Conservation (phyloP, 2,888 invertebrate species). For the Meta bourneti region DNA sequence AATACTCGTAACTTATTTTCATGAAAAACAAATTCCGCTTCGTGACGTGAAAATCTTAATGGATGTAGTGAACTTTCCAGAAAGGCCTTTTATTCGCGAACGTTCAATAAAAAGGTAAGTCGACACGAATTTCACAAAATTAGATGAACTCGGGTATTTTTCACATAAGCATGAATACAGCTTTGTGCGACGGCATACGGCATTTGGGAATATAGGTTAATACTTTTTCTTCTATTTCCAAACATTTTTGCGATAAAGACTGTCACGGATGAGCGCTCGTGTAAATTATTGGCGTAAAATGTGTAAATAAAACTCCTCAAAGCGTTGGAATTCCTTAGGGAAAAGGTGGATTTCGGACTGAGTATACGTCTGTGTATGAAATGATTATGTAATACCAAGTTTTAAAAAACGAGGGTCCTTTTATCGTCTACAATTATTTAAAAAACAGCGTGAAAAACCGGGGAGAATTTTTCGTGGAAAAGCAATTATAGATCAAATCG, state of each 20-base stretch:
- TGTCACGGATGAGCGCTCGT: conserved; percentile 31
- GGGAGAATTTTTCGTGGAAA: not conserved
- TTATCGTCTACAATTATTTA: not conserved
- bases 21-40: too few relatives aligned
- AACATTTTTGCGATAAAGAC: conserved; percentile 22
- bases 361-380: too few relatives aligned
- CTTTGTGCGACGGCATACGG: too few relatives aligned
- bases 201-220: too few relatives aligned
- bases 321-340: not conserved
- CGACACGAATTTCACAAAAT: too few relatives aligned
- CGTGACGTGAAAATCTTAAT: too few relatives aligned
- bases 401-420: not conserved
- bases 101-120: too few relatives aligned
- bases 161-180: too few relatives aligned
- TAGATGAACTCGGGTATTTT: too few relatives aligned
- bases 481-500: conserved; percentile 19
- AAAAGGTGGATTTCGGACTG: not conserved
- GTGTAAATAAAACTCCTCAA: conserved; percentile 27
- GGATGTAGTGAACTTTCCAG: too few relatives aligned
- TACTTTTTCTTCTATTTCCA: conserved; percentile 13
- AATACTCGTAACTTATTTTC: too few relatives aligned
- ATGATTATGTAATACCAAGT: not conserved
- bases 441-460: not conserved
- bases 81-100: too few relatives aligned
- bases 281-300: conserved; percentile 31